Evolutionary conservation across 2,888 invertebrate species (phyloP), one percentile per base, ranked within the genome.

Genomic region (Frankliniella fusca): DNA sequence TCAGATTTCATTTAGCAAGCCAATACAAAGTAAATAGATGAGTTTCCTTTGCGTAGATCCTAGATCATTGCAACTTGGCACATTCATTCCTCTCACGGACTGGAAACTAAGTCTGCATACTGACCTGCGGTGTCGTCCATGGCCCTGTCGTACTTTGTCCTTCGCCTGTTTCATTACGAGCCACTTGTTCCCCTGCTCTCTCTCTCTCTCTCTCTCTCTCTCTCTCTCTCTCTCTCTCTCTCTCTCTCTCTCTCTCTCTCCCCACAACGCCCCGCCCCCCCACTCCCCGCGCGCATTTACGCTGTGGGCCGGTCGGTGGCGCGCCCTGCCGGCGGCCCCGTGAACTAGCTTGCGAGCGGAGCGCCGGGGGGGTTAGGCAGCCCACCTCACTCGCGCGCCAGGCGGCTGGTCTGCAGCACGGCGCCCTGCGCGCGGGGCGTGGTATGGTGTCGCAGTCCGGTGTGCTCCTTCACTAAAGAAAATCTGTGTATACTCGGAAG

Each of bases 111-210:
- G 38, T 38, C 38, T 38, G 38, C 3, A 38, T 38, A 38, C 38
- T 38, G 38, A 38, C 38, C 38, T 38, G 38, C 38, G n/a, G n/a
- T n/a, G 38, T 38, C 5, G 38, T 38, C 38, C 38, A 38, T 38
- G 38, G 38, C 5, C 38, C 38, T 38, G 38, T 38, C 2, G 3
- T 38, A 38, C 38, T 38, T 5, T 38, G 20, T 61, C 61, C 61
- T n/a, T 18, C 15, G 61, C 61, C 18, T 12, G 70, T 76, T 76
- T 76, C 70, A 76, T 76, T 76, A 76, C 70, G 12, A 23, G 70
- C 70, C 70, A 76, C 70, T 76, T 76, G 70, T 76, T 76, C 70
- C 70, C 23, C 70, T 76, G 27, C 70, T 76, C 9, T 12, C 70
- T 70, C 70, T 27, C 27, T 27, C 70, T 23, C 27, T 12, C 27